Evolutionary conservation across 1,140 invertebrate species (phyloP).

Genomic region (Cherax destructor): DNA sequence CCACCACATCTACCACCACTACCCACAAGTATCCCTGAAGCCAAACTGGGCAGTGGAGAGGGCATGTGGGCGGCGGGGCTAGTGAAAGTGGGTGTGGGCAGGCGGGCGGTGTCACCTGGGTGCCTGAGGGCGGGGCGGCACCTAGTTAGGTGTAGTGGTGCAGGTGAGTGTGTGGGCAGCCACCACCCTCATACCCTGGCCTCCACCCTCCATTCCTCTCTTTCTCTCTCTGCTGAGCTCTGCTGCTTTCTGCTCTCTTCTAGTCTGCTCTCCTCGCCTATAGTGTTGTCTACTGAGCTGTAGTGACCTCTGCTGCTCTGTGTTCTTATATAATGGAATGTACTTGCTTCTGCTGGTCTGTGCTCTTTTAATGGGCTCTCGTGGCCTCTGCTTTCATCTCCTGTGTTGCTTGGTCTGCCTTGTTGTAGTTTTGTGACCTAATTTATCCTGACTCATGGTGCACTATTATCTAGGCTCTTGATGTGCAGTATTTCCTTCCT

Average conservation of each 20-base stretch:
- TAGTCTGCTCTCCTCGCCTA: neutral
- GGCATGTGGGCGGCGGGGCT: conserved; percentile 26
- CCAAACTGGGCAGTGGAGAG: conserved; percentile 3
- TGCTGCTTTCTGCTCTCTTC: neutral
- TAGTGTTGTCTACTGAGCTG: neutral
- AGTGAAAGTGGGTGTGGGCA: conserved; percentile 45
- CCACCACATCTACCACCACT: neutral
- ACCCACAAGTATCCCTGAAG: neutral
- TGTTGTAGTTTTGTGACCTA: too few relatives aligned
- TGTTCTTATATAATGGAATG: too few relatives aligned
- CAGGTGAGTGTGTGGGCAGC: conserved; percentile 44
- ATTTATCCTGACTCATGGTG: too few relatives aligned
- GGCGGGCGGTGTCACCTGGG: conserved; percentile 22
- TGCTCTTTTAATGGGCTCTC: too few relatives aligned
- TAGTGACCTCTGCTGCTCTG: too few relatives aligned
- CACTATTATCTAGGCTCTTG: too few relatives aligned
- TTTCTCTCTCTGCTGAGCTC: neutral
- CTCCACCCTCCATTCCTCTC: neutral
- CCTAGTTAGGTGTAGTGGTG: conserved; percentile 27
- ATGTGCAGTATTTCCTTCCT: too few relatives aligned
- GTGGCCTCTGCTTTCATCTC: neutral
- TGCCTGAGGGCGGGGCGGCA: conserved; percentile 33
- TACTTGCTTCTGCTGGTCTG: too few relatives aligned
- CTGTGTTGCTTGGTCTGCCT: too few relatives aligned
- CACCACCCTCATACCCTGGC: neutral